These are phyloP conservation scores for Notodonta ziczac DNA, from an alignment of 2,888 invertebrate species.

Conservation along the genomic window DNA sequence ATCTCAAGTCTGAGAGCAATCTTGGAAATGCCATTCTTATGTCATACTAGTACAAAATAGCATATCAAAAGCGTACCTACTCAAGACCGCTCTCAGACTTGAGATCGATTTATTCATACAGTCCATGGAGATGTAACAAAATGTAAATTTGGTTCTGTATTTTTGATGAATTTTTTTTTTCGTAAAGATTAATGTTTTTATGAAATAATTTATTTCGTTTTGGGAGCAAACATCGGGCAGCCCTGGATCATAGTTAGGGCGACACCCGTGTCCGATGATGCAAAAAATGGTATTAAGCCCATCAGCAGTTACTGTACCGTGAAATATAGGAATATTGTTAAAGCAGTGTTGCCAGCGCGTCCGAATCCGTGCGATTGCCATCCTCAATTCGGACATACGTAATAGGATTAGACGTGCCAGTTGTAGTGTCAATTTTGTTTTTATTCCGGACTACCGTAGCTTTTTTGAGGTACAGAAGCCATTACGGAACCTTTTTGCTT, in stretches of 20 bases:
- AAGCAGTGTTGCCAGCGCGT: conserved; percentile 39
- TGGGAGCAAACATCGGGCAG: neutral
- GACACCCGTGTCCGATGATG: conserved; percentile 55
- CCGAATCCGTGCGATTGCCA: neutral
- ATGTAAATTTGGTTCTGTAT: too few relatives aligned
- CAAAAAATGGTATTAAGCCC: conserved; percentile 74
- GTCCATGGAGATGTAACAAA: too few relatives aligned
- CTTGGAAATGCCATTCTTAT: too few relatives aligned
- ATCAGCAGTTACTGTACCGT: conserved; percentile 63
- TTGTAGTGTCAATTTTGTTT: conserved; percentile 34
- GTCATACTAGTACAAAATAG: too few relatives aligned
- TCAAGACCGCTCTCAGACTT: too few relatives aligned
- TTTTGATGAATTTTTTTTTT: too few relatives aligned
- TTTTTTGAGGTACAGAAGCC: conserved; percentile 1
- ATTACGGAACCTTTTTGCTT: neutral
- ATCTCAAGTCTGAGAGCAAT: too few relatives aligned
- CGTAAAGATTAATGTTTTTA: neutral
- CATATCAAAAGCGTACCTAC: too few relatives aligned
- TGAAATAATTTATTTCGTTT: neutral
- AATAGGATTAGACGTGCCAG: conserved; percentile 36
- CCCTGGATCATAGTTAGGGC: neutral
- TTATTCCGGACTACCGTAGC: conserved; percentile 12
- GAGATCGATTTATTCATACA: too few relatives aligned
- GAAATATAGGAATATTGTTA: conserved; percentile 71
- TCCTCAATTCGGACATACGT: conserved; percentile 19